Evolutionary conservation across 2,888 invertebrate species (phyloP).

Genomic region (Coenonympha arcania): DNA sequence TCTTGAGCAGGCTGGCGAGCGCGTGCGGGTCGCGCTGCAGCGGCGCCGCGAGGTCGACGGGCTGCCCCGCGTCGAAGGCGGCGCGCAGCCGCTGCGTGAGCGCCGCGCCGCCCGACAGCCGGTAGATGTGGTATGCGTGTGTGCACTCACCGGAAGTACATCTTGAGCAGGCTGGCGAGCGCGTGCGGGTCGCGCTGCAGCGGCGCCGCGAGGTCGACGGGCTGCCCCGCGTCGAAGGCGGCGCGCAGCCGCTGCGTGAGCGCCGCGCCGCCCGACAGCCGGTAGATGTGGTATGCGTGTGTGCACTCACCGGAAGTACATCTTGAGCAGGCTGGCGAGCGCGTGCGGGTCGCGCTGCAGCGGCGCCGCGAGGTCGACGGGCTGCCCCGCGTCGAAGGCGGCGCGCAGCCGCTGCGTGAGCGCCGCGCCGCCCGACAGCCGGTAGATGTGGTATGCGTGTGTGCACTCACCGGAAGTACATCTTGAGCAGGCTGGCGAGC

Average conservation of each 20-base stretch:
- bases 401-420: conserved; percentile 95
- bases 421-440: conserved; percentile 94
- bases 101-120: too few relatives aligned
- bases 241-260: conserved; percentile 95
- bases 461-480: conserved; percentile 85
- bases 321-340: conserved; percentile 95
- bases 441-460: too few relatives aligned
- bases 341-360: conserved; percentile 95
- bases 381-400: conserved; percentile 92
- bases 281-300: too few relatives aligned
- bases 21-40: too few relatives aligned
- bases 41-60: too few relatives aligned
- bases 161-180: conserved; percentile 95
- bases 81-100: too few relatives aligned
- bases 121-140: too few relatives aligned
- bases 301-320: conserved; percentile 85
- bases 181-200: conserved; percentile 95
- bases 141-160: conserved; percentile 87
- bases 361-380: conserved; percentile 84
- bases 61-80: too few relatives aligned
- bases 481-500: conserved; percentile 95
- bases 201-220: conserved; percentile 84
- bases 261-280: conserved; percentile 94
- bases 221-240: conserved; percentile 92
- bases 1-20: conserved; percentile 93